These are phyloP conservation scores for Bos indicus DNA, from an alignment of 2,113 vertebrate genomes.

Conservation along the genomic window DNA sequence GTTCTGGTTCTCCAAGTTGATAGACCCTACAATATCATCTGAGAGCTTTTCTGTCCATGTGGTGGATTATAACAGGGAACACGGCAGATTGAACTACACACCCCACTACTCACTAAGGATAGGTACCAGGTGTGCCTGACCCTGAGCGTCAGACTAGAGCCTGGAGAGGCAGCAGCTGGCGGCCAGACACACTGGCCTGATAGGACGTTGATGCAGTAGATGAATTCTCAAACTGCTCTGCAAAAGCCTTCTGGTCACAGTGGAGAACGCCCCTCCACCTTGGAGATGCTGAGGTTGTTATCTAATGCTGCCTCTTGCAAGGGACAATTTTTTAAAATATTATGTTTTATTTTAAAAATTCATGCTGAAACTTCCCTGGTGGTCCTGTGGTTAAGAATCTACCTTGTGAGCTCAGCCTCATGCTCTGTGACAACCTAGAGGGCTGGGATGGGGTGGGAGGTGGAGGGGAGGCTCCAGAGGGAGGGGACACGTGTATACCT, in stretches of 20 bases:
- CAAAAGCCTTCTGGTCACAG: not conserved
- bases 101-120: no score
- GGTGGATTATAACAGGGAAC: not conserved
- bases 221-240: not conserved
- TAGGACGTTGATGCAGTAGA: not conserved
- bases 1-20: not conserved
- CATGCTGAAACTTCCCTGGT: not conserved
- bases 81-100: not conserved
- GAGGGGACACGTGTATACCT: not conserved
- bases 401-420: not conserved
- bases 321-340: not conserved
- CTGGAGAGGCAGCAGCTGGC: not conserved
- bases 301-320: not conserved
- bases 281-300: not conserved
- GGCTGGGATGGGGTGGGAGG: not conserved
- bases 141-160: no score
- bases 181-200: not conserved
- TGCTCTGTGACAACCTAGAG: not conserved
- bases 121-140: no score
- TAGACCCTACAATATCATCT: not conserved
- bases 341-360: not conserved
- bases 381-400: not conserved
- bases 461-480: not conserved
- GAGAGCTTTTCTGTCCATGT: not conserved
- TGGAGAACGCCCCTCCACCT: not conserved